Evolutionary conservation across 2,797 vertebrate genomes (phyloP), one percentile per base, ranked within the genome.

Genomic region (Neoniphon sammara): DNA sequence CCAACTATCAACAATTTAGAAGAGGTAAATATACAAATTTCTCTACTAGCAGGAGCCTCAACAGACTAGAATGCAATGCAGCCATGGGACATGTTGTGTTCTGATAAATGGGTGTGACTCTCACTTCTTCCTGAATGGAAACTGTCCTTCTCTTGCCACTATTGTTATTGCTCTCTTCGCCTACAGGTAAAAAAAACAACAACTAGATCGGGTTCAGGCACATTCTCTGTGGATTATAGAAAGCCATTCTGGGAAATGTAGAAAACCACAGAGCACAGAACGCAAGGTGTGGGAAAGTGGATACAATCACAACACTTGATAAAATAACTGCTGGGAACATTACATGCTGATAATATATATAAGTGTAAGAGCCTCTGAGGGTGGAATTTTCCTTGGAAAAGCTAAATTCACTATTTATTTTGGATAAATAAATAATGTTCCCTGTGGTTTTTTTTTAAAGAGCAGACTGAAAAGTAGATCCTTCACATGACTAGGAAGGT

Each of bases 101-200:
- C 66, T 17, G n/a, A n/a, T n/a, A n/a, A n/a, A n/a, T n/a, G n/a
- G n/a, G n/a, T n/a, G n/a, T n/a, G n/a, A n/a, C n/a, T n/a, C n/a
- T 34, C 7, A 10, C n/a, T n/a, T n/a, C n/a, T n/a, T n/a, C n/a
- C n/a, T n/a, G n/a, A 76, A 74, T 36, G 25, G 70, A 79, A 80
- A 73, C 25, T 77, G 72, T 54, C 50, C 57, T 73, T 80, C 27
- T 34, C 6, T 23, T 23, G 63, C 10, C 12, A 5, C 11, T 46
- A 20, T 39, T 36, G 27, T 64, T 31, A 21, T 2, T 0, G 10
- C 52, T 36, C 31, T 12, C 5, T 31, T 59, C 31, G 1, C 1
- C 20, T 27, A 12, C 1, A 4, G n/a, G 8, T 34, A n/a, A n/a
- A n/a, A 12, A 36, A 53, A 34, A 34, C 31, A 34, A 34, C n/a